A percentile compares a stretch with the other conserved stretches of the same genome.
These are phyloP conservation scores for Scleropages formosus DNA, from an alignment of 2,797 vertebrate genomes.

Conservation along the genomic window DNA sequence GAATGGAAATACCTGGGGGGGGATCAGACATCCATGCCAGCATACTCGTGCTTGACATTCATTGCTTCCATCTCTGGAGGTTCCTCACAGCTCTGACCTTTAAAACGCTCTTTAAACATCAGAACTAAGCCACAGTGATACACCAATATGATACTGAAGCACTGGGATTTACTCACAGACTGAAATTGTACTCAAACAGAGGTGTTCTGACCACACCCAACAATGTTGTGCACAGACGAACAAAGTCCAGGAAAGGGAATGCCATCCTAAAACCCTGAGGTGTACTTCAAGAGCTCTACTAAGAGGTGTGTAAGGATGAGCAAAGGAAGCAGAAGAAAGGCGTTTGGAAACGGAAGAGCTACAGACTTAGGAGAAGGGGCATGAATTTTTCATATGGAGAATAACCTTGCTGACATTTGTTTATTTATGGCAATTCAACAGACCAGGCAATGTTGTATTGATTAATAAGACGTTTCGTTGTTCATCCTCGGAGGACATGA, in stretches of 20 bases:
- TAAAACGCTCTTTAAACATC: conserved; percentile 41
- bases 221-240: neutral
- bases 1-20: neutral
- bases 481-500: neutral
- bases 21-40: neutral
- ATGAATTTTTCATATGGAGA: neutral
- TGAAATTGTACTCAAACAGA: neutral
- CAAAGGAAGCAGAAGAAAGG: conserved; percentile 3
- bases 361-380: conserved; percentile 22
- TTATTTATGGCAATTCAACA: neutral
- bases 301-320: neutral
- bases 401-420: neutral
- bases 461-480: conserved; percentile 25
- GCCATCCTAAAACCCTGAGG: neutral
- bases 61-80: conserved; percentile 23
- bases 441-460: neutral
- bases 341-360: conserved; percentile 23
- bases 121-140: conserved; percentile 41
- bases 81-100: conserved; percentile 36
- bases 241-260: neutral
- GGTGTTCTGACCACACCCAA: neutral
- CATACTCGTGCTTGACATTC: conserved; percentile 32
- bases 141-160: conserved; percentile 24
- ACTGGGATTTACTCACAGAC: neutral
- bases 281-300: neutral